These are phyloP conservation scores for Sycophila sp. DNA, from an alignment of 1,140 invertebrate species.

Conservation along the genomic window DNA sequence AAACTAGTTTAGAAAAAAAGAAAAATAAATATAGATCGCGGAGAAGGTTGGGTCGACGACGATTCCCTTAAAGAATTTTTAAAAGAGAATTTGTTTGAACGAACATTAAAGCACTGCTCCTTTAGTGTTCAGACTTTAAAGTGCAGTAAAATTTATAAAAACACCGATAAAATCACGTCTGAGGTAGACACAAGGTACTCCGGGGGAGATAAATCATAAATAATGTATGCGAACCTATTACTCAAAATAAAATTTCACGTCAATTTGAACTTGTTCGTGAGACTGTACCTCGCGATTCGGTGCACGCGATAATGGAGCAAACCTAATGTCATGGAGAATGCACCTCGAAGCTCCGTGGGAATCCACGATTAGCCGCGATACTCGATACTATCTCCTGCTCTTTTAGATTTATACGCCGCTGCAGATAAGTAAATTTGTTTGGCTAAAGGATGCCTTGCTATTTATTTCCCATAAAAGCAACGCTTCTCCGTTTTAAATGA, in stretches of 20 bases:
- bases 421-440: constrained; percentile 15
- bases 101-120: no score
- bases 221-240: not conserved
- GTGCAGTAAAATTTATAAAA: no score
- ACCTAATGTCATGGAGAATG: constrained; percentile 13
- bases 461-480: no score
- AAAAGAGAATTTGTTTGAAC: no score
- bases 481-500: no score
- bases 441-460: no score
- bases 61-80: no score
- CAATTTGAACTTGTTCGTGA: not conserved
- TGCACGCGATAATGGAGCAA: not conserved
- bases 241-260: no score
- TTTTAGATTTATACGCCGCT: not conserved
- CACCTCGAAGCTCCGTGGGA: constrained; percentile 19
- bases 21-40: no score
- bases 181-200: not conserved
- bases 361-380: constrained; percentile 16
- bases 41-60: no score
- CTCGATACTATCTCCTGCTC: not conserved
- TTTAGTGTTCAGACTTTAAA: no score
- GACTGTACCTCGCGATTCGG: not conserved
- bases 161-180: not conserved
- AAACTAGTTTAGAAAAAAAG: no score
- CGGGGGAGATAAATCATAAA: constrained; percentile 20